Percentiles rank a stretch among this genome's conserved stretches.
Conservation (phyloP, 2,113 vertebrate species). For the cattle (Bos taurus) region DNA sequence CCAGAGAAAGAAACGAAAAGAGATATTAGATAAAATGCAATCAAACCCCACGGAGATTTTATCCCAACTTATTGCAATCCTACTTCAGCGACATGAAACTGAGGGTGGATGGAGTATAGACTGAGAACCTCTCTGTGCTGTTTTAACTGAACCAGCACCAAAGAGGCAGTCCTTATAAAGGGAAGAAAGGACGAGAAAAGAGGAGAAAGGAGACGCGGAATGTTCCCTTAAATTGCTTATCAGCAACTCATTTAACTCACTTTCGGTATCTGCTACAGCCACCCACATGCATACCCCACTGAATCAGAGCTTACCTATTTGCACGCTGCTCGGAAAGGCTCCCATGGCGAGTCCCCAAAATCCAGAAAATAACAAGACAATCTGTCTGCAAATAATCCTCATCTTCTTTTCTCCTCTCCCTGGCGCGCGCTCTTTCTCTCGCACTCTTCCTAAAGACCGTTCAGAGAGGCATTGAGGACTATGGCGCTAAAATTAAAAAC, state of each 20-base stretch:
- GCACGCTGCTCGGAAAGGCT: constrained; percentile 99
- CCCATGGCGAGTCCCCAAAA: constrained; percentile 96
- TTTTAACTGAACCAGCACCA: background rate
- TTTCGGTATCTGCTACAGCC: background rate
- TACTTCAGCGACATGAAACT: background rate
- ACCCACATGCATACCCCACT: constrained; percentile 18
- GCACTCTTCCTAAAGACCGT: constrained; percentile 83
- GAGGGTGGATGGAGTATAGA: background rate
- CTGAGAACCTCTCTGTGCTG: background rate
- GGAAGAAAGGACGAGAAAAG: background rate
- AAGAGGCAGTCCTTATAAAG: background rate
- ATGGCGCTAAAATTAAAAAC: constrained; percentile 77
- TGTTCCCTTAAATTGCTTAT: background rate
- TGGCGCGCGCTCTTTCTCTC: constrained; percentile 75
- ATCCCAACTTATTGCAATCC: constrained; percentile 40
- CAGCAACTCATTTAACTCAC: constrained; percentile 71
- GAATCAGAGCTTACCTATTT: constrained; percentile 93
- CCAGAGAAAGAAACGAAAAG: background rate
- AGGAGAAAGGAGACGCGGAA: background rate
- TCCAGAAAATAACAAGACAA: constrained; percentile 95
- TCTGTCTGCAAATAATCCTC: constrained; percentile 98
- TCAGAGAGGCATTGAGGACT: constrained; percentile 91
- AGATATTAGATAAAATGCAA: background rate
- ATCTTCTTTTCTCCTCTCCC: constrained; percentile 89
- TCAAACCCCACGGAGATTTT: background rate